Evolutionary conservation across 2,113 vertebrate species (phyloP).

Genomic region (Eurystomus gularis): DNA sequence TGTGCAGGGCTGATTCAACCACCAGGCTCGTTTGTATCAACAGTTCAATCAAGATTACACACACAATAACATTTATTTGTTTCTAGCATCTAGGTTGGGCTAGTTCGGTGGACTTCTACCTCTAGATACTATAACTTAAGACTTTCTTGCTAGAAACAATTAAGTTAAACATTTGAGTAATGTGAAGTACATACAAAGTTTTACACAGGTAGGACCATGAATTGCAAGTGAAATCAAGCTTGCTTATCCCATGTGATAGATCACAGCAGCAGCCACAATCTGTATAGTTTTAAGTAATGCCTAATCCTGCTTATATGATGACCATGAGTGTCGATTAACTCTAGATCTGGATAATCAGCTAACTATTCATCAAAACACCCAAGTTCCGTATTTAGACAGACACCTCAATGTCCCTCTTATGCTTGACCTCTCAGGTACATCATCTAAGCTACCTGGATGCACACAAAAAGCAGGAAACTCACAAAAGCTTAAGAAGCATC

Average conservation of each 20-base stretch:
- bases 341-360: not conserved
- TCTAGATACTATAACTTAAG: not conserved
- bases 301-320: not conserved
- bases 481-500: not conserved
- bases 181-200: not conserved
- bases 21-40: not conserved
- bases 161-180: not conserved
- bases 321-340: not conserved
- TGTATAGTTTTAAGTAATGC: not conserved
- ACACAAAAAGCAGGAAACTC: not conserved
- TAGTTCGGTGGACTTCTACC: not conserved
- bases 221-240: not conserved
- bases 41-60: not conserved
- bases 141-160: not conserved
- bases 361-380: not conserved
- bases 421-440: rapidly evolving
- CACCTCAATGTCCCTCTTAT: not conserved
- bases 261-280: not conserved
- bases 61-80: not conserved
- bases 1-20: not conserved
- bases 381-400: not conserved
- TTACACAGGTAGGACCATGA: not conserved
- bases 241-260: not conserved
- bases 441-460: not conserved
- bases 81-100: not conserved